Evolutionary conservation across 2,797 vertebrate species (phyloP), one percentile per base, ranked within the genome.

Genomic region (Synanceia verrucosa): DNA sequence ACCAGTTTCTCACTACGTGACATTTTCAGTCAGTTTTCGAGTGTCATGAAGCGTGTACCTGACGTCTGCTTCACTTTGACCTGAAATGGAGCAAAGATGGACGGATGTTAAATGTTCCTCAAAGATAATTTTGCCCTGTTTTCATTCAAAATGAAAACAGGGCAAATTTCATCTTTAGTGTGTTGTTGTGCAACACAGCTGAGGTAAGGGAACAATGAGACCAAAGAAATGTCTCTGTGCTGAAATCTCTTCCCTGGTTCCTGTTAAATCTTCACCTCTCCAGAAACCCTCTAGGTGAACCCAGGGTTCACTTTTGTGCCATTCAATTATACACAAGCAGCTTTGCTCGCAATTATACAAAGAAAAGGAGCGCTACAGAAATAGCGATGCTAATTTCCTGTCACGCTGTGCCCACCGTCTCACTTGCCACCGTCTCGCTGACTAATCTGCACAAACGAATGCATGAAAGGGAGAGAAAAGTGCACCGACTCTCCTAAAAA

Each of bases 391-490:
- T 56, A 1, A 65, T 79, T 78, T 68, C 23, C 36, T 29, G 16
- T 65, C 52, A 21, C 28, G 24, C 61, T 62, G 36, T 29, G 43
- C 73, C 61, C 51, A 60, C 47, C 33, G 4, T 51, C 56, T 66
- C 36, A 55, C 78, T 73, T 61, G n/a, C 67, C 41, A 43, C 26
- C 14, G 6, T 29, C 37, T 58, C 43, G 37, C 6, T 5, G 18
- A 48, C 28, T 73, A 70, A 68, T 76, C 53, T 14, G 13, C 51
- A 66, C 53, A 71, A 64, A 72, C 21, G 56, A 78, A 79, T 50
- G 16, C 23, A 68, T 34, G n/a, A 70, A 58, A 53, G 47, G 14
- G 58, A 66, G 10, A 33, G 29, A 71, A 59, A 44, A 57, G 36
- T 70, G 67, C 61, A 51, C 1, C 8, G 56, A 68, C 50, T 56